Evolutionary conservation across 2,797 vertebrate genomes (phyloP), one percentile per base, ranked within the genome.

Genomic region (Myotis findleyi): DNA sequence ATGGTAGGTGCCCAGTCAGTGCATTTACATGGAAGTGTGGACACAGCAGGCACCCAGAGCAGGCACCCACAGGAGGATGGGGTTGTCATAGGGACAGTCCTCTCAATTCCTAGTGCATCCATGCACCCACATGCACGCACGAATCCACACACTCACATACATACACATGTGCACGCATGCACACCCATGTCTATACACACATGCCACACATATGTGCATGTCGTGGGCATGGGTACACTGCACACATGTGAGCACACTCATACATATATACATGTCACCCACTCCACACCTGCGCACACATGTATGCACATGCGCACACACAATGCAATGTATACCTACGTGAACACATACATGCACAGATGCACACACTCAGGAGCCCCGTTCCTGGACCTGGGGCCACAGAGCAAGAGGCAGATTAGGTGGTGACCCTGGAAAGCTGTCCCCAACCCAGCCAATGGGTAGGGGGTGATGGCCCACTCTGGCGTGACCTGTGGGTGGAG

Each of bases 391-490:
- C 75, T 25, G 30, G 9, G 41, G 59, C 80, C 71, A 21, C 23
- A 12, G 2, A 2, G 47, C 1, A 4, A 23, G 21, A 75, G 11
- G n/a, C 3, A 47, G n/a, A 30, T 4, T 12, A 90, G 21, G 23
- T 18, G 14, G 17, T 4, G 0, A 2, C 12, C 53, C 23, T 41
- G 7, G 81, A 23, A 72, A 71, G 75, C 75, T 18, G 7, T 17
- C 20, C 8, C 62, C 14, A 9, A 3, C 23, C 44, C 18, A 5
- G 11, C 38, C 9, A 0, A 25, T 4, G 23, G n/a, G 20, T 1
- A 0, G 5, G 53, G 23, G 36, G 62, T 27, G 6, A 9, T 18
- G 14, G 10, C 55, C 36, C 30, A 14, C 1, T 36, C 21, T 7
- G 7, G 66, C 23, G 47, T 55, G 76, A n/a, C 66, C 25, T 53